Conservation (phyloP, 2,113 vertebrate genomes). For the Sakesphorus luctuosus region DNA sequence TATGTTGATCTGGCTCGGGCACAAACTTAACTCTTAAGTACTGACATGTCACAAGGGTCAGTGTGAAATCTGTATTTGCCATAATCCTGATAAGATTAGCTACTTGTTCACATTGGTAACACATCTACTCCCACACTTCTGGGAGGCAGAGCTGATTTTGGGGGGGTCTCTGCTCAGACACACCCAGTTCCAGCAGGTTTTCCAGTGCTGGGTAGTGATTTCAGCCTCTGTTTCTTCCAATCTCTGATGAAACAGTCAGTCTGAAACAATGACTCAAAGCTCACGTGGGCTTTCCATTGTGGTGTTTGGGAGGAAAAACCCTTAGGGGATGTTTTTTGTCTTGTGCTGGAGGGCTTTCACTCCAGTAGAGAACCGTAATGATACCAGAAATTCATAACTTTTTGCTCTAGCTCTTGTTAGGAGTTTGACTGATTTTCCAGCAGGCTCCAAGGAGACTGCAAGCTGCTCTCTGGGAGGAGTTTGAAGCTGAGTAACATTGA, state of each 20-base stretch:
- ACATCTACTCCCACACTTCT: accelerated
- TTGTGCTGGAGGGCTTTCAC: not conserved
- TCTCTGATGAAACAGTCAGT: not conserved
- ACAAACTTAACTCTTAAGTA: not conserved
- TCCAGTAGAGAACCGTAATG: not conserved
- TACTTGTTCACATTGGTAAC: not conserved
- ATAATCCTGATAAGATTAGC: not conserved
- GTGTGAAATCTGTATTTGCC: not conserved
- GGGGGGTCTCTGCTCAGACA: not conserved
- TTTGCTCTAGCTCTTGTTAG: not conserved
- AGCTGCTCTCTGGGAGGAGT: not conserved
- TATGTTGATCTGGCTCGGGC: not conserved
- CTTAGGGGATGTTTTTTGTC: not conserved
- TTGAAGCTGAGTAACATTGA: not conserved
- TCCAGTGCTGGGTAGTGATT: not conserved
- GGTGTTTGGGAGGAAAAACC: not conserved
- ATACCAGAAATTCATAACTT: not conserved
- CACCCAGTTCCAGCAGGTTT: not conserved
- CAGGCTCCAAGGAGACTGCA: not conserved
- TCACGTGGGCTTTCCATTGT: not conserved
- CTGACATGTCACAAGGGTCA: not conserved
- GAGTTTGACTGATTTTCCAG: not conserved
- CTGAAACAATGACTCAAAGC: not conserved
- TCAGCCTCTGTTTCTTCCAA: not conserved
- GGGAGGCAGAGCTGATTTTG: not conserved